A percentile compares a stretch with the other conserved stretches of the same genome.
These are phyloP conservation scores for Drosophila suboccidentalis DNA, from an alignment of 2,888 invertebrate species.

Conservation along the genomic window DNA sequence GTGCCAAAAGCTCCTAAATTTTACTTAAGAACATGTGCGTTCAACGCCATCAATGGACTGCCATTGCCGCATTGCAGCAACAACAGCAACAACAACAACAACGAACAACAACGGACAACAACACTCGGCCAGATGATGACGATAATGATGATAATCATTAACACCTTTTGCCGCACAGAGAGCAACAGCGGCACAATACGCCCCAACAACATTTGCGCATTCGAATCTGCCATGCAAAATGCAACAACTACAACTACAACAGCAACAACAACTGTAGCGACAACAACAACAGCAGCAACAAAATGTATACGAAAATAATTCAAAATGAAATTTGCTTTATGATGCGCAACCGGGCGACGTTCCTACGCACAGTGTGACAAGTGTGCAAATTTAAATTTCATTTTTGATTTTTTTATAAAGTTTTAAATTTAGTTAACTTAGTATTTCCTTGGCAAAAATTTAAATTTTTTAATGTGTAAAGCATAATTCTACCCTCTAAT, in stretches of 20 bases:
- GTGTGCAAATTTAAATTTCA: too few species aligned
- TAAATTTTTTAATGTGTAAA: too few species aligned
- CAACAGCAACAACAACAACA: conserved; percentile 14
- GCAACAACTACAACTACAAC: conserved; percentile 34
- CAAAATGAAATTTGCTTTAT: conserved; percentile 86
- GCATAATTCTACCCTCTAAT: too few species aligned
- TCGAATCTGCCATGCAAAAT: conserved; percentile 28
- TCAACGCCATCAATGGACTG: conserved; percentile 78
- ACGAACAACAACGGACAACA: conserved; percentile 26
- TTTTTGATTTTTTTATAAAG: too few species aligned
- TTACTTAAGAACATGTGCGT: conserved; percentile 82
- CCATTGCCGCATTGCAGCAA: conserved; percentile 53
- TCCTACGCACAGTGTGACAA: conserved; percentile 60
- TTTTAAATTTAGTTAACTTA: too few species aligned
- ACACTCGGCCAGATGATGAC: conserved; percentile 65
- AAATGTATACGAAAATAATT: conserved; percentile 84
- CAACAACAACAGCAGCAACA: conserved; percentile 31
- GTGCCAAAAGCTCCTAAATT: conserved; percentile 82
- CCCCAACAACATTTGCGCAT: conserved; percentile 51
- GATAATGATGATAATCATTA: conserved; percentile 82
- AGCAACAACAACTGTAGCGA: conserved; percentile 22
- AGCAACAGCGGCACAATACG: conserved; percentile 57
- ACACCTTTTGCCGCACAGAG: conserved; percentile 81
- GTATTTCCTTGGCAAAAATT: too few species aligned
- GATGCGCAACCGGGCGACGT: conserved; percentile 82